Base-by-base conservation (phyloP, 1,140 invertebrate genomes). In the Drosophila setifemur region DNA sequence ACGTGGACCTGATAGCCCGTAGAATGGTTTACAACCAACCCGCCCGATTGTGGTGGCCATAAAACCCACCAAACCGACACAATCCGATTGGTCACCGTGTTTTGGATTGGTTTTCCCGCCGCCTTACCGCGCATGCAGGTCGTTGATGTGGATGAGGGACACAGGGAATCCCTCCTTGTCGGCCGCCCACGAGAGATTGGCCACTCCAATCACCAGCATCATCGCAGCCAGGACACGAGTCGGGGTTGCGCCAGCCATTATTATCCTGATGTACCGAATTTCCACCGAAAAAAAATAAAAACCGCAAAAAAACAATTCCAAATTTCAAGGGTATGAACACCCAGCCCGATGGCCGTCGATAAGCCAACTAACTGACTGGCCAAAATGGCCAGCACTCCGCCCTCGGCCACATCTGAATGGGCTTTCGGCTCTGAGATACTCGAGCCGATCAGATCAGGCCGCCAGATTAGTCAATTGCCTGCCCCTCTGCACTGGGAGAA, bases 131-230 rank as follows among this genome's bases (percentile, higher is more conserved):
- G 95, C 95, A 86, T 96, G 95, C 69, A 96, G 94, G 90, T 97
- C 96, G 89, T 96, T 97, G 26, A 95, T 93, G 82, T 96, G 96
- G 48, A 96, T 91, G 7, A 96, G 92, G 16, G 95, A 94, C n/a
- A 96, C 75, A 29, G 95, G 92, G 74, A 93, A 93, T 3, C 92
- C 75, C 19, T 91, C 73, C 18, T 91, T 89, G 6, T 91, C 69
- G 2, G 43, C 70, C 9, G 55, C 71, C 12, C 11, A 33, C 29
- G 35, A 8, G 3, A 21, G 39, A 25, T 12, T 3, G n/a, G 19
- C 7, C 9, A 14, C 3, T 5, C 21, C 3, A 3, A 52, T 5
- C 25, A 47, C 4, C 14, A 45, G 2, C 8, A 50, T n/a, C 21
- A 67, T 7, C n/a, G 69, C 3, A 9, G 3, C 6, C 26, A 19